Evolutionary conservation across 2,888 invertebrate genomes (phyloP).

Genomic region (Callimorpha dominula): DNA sequence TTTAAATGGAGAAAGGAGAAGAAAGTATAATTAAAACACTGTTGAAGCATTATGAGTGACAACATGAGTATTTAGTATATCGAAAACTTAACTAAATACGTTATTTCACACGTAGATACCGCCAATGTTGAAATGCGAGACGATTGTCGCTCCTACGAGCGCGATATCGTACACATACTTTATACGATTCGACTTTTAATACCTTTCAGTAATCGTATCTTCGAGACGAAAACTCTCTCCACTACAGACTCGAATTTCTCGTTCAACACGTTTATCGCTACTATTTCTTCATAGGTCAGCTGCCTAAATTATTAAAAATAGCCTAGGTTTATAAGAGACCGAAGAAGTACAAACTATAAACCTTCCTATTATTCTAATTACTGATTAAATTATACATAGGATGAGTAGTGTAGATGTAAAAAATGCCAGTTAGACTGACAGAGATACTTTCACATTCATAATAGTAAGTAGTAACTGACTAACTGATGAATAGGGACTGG

Average conservation of each 20-base stretch:
- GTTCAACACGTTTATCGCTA: constrained; percentile 1
- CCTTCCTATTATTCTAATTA: background rate
- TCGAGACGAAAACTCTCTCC: background rate
- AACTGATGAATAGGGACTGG: too few species aligned
- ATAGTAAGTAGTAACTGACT: background rate
- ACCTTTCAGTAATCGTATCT: background rate
- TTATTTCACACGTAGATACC: background rate
- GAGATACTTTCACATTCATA: background rate
- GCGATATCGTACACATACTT: background rate
- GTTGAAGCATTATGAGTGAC: too few species aligned
- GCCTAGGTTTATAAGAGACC: background rate
- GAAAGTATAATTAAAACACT: too few species aligned
- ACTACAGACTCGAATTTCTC: background rate
- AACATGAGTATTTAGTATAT: too few species aligned
- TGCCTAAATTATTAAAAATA: background rate
- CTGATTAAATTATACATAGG: background rate
- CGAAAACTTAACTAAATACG: too few species aligned
- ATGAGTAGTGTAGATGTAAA: background rate
- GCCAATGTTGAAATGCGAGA: background rate
- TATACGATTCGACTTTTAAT: background rate
- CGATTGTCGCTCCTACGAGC: background rate
- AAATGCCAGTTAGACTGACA: background rate
- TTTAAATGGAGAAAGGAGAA: too few species aligned
- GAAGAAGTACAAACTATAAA: background rate
- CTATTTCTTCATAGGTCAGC: background rate